phyloP scores from a whole-genome alignment of 1,140 invertebrate species.

The Thaumetopoea pityocampa region DNA sequence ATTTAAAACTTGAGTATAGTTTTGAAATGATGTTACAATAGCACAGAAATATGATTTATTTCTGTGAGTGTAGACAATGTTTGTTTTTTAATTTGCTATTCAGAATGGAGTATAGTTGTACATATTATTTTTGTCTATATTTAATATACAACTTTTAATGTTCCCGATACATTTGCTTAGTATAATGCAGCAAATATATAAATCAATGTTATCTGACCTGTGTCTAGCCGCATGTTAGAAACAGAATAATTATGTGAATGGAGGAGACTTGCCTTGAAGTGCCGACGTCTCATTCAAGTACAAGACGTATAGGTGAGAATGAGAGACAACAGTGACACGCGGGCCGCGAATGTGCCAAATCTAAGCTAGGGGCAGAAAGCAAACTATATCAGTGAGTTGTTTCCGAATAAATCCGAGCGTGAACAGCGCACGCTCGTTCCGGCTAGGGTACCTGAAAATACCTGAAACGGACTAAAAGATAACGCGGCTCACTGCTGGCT shows the following conservation, averaged over 20 bases:
- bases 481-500: constrained; percentile 65
- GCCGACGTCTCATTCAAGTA: constrained; percentile 75
- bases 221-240: constrained; percentile 66
- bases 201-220: constrained; percentile 71
- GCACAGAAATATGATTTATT: too few species aligned
- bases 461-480: constrained; percentile 69
- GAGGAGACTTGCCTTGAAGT: constrained; percentile 74
- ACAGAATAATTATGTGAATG: constrained; percentile 73
- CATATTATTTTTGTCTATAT: constrained; percentile 10
- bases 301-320: constrained; percentile 76
- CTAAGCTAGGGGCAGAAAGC: constrained; percentile 77
- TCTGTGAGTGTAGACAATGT: too few species aligned
- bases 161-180: constrained; percentile 55
- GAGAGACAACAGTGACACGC: constrained; percentile 77
- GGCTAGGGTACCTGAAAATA: constrained; percentile 69
- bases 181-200: constrained; percentile 57
- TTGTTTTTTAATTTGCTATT: too few species aligned
- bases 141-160: constrained; percentile 36
- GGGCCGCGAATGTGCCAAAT: constrained; percentile 76
- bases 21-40: too few species aligned
- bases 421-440: constrained; percentile 53
- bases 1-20: too few species aligned
- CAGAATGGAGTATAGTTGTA: constrained; percentile 19
- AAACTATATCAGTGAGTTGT: constrained; percentile 75
- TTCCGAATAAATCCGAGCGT: constrained; percentile 53